Evolutionary conservation across 2,797 vertebrate genomes (phyloP).

Genomic region (Chloroceryle inda): DNA sequence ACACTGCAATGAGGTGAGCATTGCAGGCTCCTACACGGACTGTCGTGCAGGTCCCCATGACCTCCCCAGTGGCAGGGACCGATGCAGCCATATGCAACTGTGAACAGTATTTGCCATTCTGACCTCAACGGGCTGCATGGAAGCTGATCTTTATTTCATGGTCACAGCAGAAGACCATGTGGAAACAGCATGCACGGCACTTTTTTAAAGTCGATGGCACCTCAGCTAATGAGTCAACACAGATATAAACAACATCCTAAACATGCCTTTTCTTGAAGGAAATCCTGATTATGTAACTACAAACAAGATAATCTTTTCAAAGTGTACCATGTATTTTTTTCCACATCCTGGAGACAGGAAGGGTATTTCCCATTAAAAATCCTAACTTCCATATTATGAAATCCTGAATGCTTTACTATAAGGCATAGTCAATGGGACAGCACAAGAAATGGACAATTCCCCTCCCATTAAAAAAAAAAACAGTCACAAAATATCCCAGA

Average conservation of each 20-base stretch:
- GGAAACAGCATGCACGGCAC: neutral
- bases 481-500: neutral
- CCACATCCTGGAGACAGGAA: neutral
- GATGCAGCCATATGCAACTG: neutral
- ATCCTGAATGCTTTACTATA: neutral
- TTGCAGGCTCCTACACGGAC: neutral
- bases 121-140: neutral
- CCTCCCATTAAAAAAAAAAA: neutral
- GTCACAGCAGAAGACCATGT: neutral
- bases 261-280: constrained; percentile 1
- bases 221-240: neutral
- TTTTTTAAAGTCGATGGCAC: neutral
- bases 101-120: neutral
- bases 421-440: neutral
- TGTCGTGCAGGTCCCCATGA: rapidly evolving
- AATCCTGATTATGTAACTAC: neutral
- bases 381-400: neutral
- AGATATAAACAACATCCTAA: neutral
- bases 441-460: neutral
- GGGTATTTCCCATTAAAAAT: constrained; percentile 1
- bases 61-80: neutral
- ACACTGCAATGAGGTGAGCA: neutral
- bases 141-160: neutral
- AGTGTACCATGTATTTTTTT: neutral
- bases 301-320: neutral